These are phyloP conservation scores for Hyla sarda DNA, from an alignment of 2,113 vertebrate genomes.

Conservation along the genomic window DNA sequence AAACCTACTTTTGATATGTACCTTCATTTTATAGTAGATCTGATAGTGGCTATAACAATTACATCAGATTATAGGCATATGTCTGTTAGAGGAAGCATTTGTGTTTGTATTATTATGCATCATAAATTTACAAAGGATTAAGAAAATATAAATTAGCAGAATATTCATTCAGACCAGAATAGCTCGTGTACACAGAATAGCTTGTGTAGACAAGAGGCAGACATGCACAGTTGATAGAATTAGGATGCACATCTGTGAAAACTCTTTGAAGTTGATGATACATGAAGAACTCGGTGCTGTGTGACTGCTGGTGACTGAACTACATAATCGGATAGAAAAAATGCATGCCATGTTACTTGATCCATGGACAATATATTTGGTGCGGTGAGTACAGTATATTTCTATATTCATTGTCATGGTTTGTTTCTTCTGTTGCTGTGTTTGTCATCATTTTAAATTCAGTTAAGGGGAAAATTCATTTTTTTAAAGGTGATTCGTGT, in stretches of 20 bases:
- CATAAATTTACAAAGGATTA: not conserved
- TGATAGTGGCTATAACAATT: not conserved
- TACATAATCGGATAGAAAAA: not conserved
- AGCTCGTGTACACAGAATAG: not conserved
- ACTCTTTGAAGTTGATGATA: not conserved
- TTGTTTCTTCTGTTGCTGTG: not conserved
- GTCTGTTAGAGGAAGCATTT: not conserved
- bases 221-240: not conserved
- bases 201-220: not conserved
- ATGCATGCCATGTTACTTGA: not conserved
- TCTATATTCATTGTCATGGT: not conserved
- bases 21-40: too few species aligned
- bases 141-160: not conserved
- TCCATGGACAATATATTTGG: not conserved
- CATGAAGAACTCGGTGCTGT: not conserved
- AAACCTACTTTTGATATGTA: too few species aligned
- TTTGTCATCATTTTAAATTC: not conserved
- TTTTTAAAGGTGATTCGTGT: not conserved
- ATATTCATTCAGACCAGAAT: not conserved
- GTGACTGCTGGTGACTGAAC: not conserved
- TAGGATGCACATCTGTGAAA: not conserved
- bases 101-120: not conserved
- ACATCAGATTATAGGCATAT: not conserved
- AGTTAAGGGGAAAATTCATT: not conserved
- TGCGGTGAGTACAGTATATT: not conserved